These are phyloP conservation scores for Melanargia galathea DNA, from an alignment of 2,888 invertebrate species.

Conservation along the genomic window DNA sequence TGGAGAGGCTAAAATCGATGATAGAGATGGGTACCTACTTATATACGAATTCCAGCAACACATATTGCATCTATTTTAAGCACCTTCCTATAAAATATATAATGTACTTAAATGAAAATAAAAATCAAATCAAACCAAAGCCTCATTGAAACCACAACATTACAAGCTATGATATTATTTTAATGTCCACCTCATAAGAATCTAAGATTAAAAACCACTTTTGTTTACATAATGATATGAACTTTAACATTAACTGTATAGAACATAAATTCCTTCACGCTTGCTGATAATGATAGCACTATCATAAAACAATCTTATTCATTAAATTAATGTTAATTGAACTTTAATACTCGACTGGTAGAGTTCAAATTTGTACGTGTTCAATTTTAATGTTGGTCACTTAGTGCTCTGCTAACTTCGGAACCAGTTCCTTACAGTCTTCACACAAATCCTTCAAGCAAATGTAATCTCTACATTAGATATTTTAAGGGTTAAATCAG, in stretches of 20 bases:
- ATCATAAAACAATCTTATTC: slow-evolving; percentile 48
- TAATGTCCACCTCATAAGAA: slow-evolving; percentile 24
- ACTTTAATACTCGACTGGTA: slow-evolving; percentile 37
- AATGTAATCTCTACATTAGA: slow-evolving; percentile 16
- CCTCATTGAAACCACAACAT: slow-evolving; percentile 30
- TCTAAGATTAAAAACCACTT: slow-evolving; percentile 14
- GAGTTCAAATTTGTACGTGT: slow-evolving; percentile 40
- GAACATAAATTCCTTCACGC: slow-evolving; percentile 29
- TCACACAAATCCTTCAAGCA: not conserved
- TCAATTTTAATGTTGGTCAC: slow-evolving; percentile 47
- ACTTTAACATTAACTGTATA: slow-evolving; percentile 25
- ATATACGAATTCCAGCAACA: no score
- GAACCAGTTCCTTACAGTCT: slow-evolving; percentile 60
- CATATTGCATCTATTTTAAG: no score
- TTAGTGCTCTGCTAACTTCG: slow-evolving; percentile 57
- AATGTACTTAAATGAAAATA: slow-evolving; percentile 8
- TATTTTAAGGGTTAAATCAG: slow-evolving; percentile 4
- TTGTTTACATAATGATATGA: slow-evolving; percentile 18
- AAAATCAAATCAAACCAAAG: slow-evolving; percentile 14
- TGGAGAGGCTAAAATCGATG: no score
- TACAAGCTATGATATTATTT: slow-evolving; percentile 33
- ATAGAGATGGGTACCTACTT: no score
- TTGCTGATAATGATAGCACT: slow-evolving; percentile 35
- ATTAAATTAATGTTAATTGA: slow-evolving; percentile 28
- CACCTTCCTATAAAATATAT: no score